A percentile compares a stretch with the other conserved stretches of the same genome.
These are phyloP conservation scores for Cyclophora punctaria DNA, from an alignment of 2,888 invertebrate species.

Conservation along the genomic window DNA sequence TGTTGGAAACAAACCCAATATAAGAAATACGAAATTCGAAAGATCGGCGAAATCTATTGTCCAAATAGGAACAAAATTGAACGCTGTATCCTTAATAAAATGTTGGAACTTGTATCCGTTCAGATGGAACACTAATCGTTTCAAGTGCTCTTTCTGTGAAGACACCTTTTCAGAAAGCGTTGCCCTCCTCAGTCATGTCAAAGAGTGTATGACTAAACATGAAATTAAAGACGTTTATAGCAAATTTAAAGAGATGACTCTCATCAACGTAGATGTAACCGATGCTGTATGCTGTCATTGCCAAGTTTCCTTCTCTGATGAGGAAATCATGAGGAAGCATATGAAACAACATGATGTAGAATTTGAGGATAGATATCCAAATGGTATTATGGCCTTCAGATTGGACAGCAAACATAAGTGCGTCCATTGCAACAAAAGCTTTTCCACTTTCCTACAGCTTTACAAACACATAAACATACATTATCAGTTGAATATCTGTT, in stretches of 20 bases:
- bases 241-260: slow-evolving; percentile 62
- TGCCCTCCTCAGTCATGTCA: slow-evolving; percentile 46
- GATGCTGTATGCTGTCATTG: slow-evolving; percentile 43
- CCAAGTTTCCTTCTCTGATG: slow-evolving; percentile 31
- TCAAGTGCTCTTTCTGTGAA: slow-evolving; percentile 63
- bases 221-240: slow-evolving; percentile 54
- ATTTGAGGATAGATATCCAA: slow-evolving; percentile 48
- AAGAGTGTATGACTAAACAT: slow-evolving; percentile 40
- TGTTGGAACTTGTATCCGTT: slow-evolving; percentile 61
- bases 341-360: slow-evolving; percentile 45
- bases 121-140: slow-evolving; percentile 59
- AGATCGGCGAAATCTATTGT: slow-evolving; percentile 52
- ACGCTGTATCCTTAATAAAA: slow-evolving; percentile 49
- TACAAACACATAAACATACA: slow-evolving; percentile 66
- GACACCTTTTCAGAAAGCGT: slow-evolving; percentile 49
- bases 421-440: slow-evolving; percentile 46
- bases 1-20: slow-evolving; percentile 20
- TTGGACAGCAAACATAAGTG: slow-evolving; percentile 59
- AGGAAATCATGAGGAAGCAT: slow-evolving; percentile 47
- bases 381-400: slow-evolving; percentile 56
- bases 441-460: slow-evolving; percentile 60
- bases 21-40: slow-evolving; percentile 28
- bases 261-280: slow-evolving; percentile 58
- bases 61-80: slow-evolving; percentile 54
- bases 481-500: slow-evolving; percentile 63